Evolutionary conservation across 2,888 invertebrate genomes (phyloP), one percentile per base, ranked within the genome.

Genomic region (Sphecodes monilicornis): DNA sequence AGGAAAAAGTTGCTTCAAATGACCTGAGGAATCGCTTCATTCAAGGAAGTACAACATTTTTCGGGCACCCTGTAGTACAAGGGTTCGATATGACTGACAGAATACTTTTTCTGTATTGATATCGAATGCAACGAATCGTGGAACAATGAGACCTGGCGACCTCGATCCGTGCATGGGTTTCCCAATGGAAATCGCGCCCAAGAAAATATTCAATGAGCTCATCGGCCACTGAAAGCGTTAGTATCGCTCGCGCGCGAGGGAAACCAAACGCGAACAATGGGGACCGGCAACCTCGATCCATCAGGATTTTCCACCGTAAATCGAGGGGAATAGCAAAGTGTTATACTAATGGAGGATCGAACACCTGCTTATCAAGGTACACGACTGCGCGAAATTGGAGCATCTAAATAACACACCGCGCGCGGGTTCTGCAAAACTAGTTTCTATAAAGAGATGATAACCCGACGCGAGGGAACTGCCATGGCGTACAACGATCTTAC

Each of bases 341-440:
- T 54, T 43, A 8, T 50, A 50, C 22, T 66, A 22, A 22, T 8
- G 26, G n/a, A 66, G 36, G 22, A 66, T 66, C 32, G 26, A 39
- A 69, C 73, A 73, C 57, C 50, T 79, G 74, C 64, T 82, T 82
- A 80, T 82, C 82, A 13, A n/a, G 26, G n/a, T 50, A 39, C 76
- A 66, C 46, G 66, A 18, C 18, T 29, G 0, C 32, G 70, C n/a
- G 74, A 50, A 74, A 82, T 74, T 46, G n/a, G 46, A 13, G 26
- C 74, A 69, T 75, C 32, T 73, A 54, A 60, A 80, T 80, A 80
- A 70, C 22, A 26, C 4, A 3, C 50, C 22, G 50, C 10, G 22
- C 50, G 50, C 50, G 50, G n/a, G n/a, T 3, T 29, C 60, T 29
- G 29, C 29, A 6, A 29, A 50, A 22, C 22, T 57, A 54, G n/a